Percentiles rank a stretch among this genome's conserved stretches.
Evolutionary conservation across 2,797 vertebrate species (phyloP).

Genomic region (Fistularia tabacaria): DNA sequence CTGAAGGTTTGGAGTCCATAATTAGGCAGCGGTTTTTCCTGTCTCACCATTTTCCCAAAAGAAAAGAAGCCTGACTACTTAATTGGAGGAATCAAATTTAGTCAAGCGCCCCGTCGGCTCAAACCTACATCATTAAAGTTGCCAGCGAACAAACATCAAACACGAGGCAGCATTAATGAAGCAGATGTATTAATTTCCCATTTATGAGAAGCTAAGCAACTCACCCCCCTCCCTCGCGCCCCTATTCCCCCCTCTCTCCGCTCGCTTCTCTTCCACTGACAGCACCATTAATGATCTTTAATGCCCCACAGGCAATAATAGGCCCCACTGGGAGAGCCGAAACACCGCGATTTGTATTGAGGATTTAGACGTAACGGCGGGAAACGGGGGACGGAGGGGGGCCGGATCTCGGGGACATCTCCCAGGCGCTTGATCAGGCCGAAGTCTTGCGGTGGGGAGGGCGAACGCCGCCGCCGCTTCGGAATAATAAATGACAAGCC

Average conservation of each 20-base stretch:
- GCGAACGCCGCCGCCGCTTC: slow-evolving; percentile 64
- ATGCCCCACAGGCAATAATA: slow-evolving; percentile 99
- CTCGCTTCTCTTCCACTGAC: slow-evolving; percentile 80
- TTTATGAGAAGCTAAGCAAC: slow-evolving; percentile 91
- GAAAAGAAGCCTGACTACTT: slow-evolving; percentile 83
- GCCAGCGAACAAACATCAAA: slow-evolving; percentile 91
- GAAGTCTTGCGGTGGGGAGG: slow-evolving; percentile 65
- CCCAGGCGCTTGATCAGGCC: slow-evolving; percentile 85
- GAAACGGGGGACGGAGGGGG: slow-evolving; percentile 53
- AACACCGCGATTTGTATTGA: slow-evolving; percentile 99
- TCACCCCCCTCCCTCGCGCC: slow-evolving; percentile 63
- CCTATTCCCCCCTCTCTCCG: slow-evolving; percentile 45
- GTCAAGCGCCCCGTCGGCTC: slow-evolving; percentile 80
- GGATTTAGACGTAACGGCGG: slow-evolving; percentile 94
- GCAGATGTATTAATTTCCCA: slow-evolving; percentile 96
- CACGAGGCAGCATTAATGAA: slow-evolving; percentile 89
- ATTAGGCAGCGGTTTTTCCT: slow-evolving; percentile 77
- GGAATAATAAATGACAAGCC: slow-evolving; percentile 90
- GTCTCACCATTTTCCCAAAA: slow-evolving; percentile 76
- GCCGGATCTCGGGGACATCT: slow-evolving; percentile 73
- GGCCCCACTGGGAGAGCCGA: slow-evolving; percentile 95
- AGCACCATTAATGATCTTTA: slow-evolving; percentile 99
- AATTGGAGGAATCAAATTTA: slow-evolving; percentile 87
- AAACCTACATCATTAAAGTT: slow-evolving; percentile 91
- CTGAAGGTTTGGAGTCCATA: slow-evolving; percentile 78